A percentile compares a stretch with the other conserved stretches of the same genome.
Conservation (phyloP, 1,140 invertebrate species). For the Diorhabda carinulata region DNA sequence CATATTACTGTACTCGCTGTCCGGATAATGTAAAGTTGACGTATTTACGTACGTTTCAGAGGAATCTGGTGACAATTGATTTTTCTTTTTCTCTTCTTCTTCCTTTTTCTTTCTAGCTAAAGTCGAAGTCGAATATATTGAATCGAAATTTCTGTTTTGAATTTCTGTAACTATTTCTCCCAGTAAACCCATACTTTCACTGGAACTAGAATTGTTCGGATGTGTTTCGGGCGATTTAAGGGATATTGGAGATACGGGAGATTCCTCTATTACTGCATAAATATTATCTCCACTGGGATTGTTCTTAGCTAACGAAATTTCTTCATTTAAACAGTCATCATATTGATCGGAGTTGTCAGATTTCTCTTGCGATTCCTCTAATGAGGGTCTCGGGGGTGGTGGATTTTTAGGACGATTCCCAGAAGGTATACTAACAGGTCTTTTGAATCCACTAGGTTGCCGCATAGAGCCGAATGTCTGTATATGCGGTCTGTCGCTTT, state of each 20-base stretch:
- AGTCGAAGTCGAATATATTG: conserved; percentile 76
- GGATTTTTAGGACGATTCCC: conserved; percentile 60
- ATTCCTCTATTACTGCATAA: conserved; percentile 81
- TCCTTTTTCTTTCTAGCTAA: conserved; percentile 59
- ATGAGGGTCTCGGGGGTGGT: conserved; percentile 60
- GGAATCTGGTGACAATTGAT: conserved; percentile 45
- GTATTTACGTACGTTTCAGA: conserved; percentile 54
- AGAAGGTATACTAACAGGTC: conserved; percentile 66
- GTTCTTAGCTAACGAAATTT: conserved; percentile 57
- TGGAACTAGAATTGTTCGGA: conserved; percentile 48
- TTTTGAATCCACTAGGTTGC: conserved; percentile 55
- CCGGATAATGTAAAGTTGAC: conserved; percentile 52
- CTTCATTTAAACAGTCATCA: conserved; percentile 72
- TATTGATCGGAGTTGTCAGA: conserved; percentile 56
- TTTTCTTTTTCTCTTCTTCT: conserved; percentile 49
- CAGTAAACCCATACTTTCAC: conserved; percentile 65
- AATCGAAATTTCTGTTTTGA: conserved; percentile 77
- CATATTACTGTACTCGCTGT: conserved; percentile 59
- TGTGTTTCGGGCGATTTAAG: conserved; percentile 50
- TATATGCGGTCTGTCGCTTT: conserved; percentile 57
- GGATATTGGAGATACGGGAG: conserved; percentile 45
- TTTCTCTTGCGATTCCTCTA: conserved; percentile 27
- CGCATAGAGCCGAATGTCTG: conserved; percentile 78
- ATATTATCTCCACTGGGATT: conserved; percentile 68
- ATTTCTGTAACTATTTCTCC: conserved; percentile 85